A percentile compares a stretch with the other conserved stretches of the same genome.
Evolutionary conservation across 2,113 vertebrate genomes (phyloP).

Genomic region (Actenoides hombroni): DNA sequence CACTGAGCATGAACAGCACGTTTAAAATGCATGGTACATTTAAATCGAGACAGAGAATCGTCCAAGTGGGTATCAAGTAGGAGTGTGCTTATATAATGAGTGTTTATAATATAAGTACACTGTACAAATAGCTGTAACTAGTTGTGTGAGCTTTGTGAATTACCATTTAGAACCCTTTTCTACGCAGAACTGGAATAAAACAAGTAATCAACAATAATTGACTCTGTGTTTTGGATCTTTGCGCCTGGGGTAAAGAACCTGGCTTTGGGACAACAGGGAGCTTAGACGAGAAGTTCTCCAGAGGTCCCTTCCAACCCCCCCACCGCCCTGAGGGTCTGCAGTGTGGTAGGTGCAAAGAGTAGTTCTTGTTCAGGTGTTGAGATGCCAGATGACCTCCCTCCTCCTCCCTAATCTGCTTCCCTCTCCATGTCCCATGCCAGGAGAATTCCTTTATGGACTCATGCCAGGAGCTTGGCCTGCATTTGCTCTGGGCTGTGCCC

Average conservation of each 20-base stretch:
- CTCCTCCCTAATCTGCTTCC: not conserved
- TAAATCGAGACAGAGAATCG: not conserved
- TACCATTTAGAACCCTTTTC: no score
- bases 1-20: not conserved
- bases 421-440: not conserved
- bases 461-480: rapidly evolving
- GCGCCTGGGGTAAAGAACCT: not conserved
- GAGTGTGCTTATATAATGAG: no score
- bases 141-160: no score
- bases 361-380: not conserved
- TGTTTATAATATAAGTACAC: no score
- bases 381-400: not conserved
- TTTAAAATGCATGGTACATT: not conserved
- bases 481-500: not conserved
- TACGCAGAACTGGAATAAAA: no score
- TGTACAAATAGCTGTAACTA: no score
- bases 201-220: no score
- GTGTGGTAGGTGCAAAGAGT: not conserved
- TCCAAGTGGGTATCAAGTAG: no score
- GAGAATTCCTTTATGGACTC: not conserved
- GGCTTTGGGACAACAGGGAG: not conserved
- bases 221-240: not conserved
- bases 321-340: not conserved
- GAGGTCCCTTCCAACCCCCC: not conserved
- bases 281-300: not conserved